phyloP scores from a whole-genome alignment of 1,140 invertebrate genomes.

The Saccostrea cuccullata region DNA sequence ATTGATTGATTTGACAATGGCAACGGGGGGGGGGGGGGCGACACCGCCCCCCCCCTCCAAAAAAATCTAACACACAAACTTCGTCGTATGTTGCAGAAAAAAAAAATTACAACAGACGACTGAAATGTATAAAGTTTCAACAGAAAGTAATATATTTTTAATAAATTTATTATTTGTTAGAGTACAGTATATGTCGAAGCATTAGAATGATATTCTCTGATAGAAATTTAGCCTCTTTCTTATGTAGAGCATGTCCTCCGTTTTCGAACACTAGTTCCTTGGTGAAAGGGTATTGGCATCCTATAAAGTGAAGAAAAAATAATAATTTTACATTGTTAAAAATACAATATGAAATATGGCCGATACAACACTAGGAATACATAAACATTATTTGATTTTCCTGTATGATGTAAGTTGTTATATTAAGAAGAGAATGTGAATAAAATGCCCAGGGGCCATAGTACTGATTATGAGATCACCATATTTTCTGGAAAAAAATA shows the following conservation, averaged over 20 bases:
- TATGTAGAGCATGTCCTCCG: background rate
- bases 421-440: background rate
- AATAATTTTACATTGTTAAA: too few species aligned
- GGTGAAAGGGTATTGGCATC: background rate
- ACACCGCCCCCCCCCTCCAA: too few species aligned
- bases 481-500: too few species aligned
- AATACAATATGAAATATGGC: too few species aligned
- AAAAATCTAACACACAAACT: too few species aligned
- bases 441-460: background rate
- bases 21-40: too few species aligned
- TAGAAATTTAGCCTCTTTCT: background rate
- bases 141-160: too few species aligned
- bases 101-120: too few species aligned
- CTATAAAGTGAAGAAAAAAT: background rate
- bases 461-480: background rate
- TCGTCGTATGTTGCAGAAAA: too few species aligned
- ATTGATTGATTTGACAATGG: too few species aligned
- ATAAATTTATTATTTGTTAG: background rate
- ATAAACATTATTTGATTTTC: background rate
- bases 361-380: too few species aligned
- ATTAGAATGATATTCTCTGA: conserved; percentile 27
- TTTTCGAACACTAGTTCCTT: conserved; percentile 7
- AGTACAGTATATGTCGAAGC: background rate
- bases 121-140: too few species aligned
- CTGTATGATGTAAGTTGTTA: background rate